Conservation (phyloP, 53 echinoderm and acorn worm genomes). For the Henricia sp. region DNA sequence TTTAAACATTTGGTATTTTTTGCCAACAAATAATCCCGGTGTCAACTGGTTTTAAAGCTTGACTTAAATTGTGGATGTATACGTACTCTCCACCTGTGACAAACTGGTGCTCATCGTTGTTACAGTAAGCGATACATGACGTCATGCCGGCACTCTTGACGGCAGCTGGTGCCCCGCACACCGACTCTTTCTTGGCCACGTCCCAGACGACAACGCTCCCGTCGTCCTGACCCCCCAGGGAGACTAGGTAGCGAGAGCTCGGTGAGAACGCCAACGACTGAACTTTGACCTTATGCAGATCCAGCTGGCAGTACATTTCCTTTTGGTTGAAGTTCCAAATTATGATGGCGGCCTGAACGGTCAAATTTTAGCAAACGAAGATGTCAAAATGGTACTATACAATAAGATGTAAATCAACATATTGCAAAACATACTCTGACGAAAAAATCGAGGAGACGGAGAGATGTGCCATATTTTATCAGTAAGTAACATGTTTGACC, state of each 20-base stretch:
- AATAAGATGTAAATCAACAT: too few species aligned
- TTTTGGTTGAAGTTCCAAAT: constrained; percentile 86
- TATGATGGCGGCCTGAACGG: constrained; percentile 86
- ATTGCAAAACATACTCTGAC: too few species aligned
- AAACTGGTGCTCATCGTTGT: constrained; percentile 81
- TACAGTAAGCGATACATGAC: constrained; percentile 86
- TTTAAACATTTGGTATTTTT: too few species aligned
- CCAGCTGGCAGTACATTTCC: constrained; percentile 70
- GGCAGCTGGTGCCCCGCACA: constrained; percentile 87
- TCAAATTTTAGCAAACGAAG: neutral
- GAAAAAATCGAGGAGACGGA: too few species aligned
- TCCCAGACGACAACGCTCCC: constrained; percentile 92
- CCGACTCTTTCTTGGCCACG: constrained; percentile 73
- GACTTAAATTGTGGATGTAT: too few species aligned
- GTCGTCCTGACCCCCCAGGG: constrained; percentile 91
- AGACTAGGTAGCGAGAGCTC: constrained; percentile 79
- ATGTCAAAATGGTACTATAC: too few species aligned
- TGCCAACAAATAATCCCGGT: too few species aligned
- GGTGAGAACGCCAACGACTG: constrained; percentile 94
- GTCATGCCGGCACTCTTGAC: constrained; percentile 94
- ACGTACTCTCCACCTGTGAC: constrained; percentile 99
- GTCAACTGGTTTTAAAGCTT: too few species aligned
- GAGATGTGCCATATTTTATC: too few species aligned
- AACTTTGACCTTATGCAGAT: constrained; percentile 96
- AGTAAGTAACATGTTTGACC: too few species aligned